Evolutionary conservation across 2,113 vertebrate genomes (phyloP).

Genomic region (Chamaea fasciata): DNA sequence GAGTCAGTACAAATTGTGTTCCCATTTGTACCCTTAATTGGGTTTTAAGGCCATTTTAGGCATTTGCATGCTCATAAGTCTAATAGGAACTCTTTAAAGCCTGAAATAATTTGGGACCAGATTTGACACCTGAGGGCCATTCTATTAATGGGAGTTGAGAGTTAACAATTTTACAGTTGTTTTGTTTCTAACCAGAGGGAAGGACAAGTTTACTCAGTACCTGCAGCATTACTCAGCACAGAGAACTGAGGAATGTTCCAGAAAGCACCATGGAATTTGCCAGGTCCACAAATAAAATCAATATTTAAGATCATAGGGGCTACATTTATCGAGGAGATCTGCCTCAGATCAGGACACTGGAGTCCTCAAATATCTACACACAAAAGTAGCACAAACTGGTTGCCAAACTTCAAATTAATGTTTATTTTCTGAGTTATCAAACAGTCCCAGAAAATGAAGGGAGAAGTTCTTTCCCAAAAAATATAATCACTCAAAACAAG

Average conservation of each 20-base stretch:
- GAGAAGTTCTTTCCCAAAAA: background rate
- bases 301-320: background rate
- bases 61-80: background rate
- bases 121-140: background rate
- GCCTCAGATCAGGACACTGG: background rate
- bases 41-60: background rate
- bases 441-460: background rate
- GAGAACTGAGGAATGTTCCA: background rate
- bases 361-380: background rate
- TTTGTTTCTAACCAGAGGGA: background rate
- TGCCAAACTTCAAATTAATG: background rate
- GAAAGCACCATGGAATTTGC: background rate
- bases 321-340: background rate
- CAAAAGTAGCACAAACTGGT: background rate
- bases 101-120: background rate
- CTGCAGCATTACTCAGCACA: background rate
- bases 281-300: background rate
- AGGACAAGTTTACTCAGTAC: background rate
- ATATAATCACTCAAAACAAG: background rate
- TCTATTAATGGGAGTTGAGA: background rate
- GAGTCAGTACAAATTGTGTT: background rate
- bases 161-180: background rate
- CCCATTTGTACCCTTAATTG: background rate
- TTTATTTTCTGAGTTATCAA: background rate
- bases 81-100: background rate